Evolutionary conservation across 2,113 vertebrate genomes (phyloP), one percentile per base, ranked within the genome.

Genomic region (Alces alces): DNA sequence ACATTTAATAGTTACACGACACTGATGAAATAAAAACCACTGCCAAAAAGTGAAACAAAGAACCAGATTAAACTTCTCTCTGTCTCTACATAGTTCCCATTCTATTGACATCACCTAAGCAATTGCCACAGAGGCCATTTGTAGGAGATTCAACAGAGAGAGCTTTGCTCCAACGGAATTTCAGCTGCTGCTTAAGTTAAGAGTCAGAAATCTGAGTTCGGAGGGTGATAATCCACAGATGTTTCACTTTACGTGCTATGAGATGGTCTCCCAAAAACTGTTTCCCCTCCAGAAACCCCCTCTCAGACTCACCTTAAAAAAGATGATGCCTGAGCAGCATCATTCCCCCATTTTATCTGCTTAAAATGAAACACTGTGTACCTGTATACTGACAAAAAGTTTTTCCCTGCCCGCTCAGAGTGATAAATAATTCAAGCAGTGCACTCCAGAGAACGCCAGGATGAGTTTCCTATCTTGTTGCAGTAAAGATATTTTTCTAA

Each of bases 401-500:
- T 73, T 82, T 54, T 70, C 17, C 52, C 86, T 19, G 92, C 16
- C 7, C 70, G 76, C 73, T 64, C 47, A n/a, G 52, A 6, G 54
- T 9, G 89, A 93, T 60, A 82, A 97, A 88, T 96, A 93, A 93
- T 92, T 97, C 64, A 78, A 58, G 79, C 9, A 8, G 23, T 27
- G 9, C n/a, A 58, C 33, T 89, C 57, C 52, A 28, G 52, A 78
- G 78, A 83, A 54, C 66, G 21, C 45, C 33, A 9, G 1, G 36
- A 78, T 61, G 55, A 52, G 57, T 64, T 82, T 89, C 83, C 61
- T 87, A 83, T 96, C 84, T 97, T 57, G 30, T 70, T 92, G 52
- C 80, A 83, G 79, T 25, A 21, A 89, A 97, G 94, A 83, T 89
- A 88, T 30, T 92, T 94, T 83, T 73, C 64, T 93, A 80, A 97